Evolutionary conservation across 2,888 invertebrate genomes (phyloP), one percentile per base, ranked within the genome.

Genomic region (Eledona agricola): DNA sequence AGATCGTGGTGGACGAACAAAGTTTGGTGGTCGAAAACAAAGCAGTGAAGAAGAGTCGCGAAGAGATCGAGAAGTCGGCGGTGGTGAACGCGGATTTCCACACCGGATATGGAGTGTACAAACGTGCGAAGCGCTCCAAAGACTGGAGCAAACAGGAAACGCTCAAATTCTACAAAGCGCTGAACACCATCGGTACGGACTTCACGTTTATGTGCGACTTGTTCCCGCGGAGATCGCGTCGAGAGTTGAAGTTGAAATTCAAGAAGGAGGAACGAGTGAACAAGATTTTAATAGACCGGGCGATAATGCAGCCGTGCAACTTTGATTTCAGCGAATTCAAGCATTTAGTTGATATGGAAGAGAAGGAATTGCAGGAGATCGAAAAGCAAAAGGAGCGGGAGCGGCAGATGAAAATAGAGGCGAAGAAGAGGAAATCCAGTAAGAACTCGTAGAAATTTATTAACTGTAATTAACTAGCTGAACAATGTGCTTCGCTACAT

Each of bases 131-230:
- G 59, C 82, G 88, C 29, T 81, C 88, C 0, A 85, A 84, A 40
- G 88, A 89, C 26, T 93, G 93, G 93, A 77, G 78, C 4, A 80
- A 83, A 17, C 80, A 81, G 52, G 94, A 96, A 70, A 96, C 95
- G 0, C 79, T 91, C n/a, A 87, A 88, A 60, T 96, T 96, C 77
- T 96, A 95, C 77, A 85, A 89, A 65, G 94, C 93, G 1, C 77
- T 97, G 4, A 93, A 90, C 63, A 88, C 88, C 4, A 83, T 96
- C 37, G 96, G 96, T 0, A 94, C 96, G 0, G 96, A 97, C 79
- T 97, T 97, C 76, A 85, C 90, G 3, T 77, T 95, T 38, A 96
- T 96, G 91, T 81, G 86, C 53, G 83, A 85, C 35, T 77, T 93
- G 25, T 95, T 96, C 77, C 74, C 92, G 0, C 84, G 85, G 25